These are phyloP conservation scores for Trididemnum clinides DNA, from an alignment of 23 tunicate species.

Conservation along the genomic window DNA sequence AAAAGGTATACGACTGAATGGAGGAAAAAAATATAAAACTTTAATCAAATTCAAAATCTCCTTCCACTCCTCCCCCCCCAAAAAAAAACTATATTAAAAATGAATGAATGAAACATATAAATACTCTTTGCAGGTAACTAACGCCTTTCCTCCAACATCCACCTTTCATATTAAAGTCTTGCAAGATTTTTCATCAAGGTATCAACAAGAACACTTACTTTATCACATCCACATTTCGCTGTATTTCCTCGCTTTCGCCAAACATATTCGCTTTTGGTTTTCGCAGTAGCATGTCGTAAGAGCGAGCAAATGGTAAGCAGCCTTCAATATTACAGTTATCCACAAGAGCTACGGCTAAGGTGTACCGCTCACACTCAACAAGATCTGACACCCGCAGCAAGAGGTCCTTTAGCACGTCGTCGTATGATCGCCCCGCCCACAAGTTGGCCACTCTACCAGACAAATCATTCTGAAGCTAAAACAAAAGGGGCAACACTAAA, in stretches of 20 bases:
- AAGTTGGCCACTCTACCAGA: slow-evolving; percentile 54
- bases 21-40: no score
- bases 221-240: slow-evolving; percentile 49
- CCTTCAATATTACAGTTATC: slow-evolving; percentile 97
- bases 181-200: no score
- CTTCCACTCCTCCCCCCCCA: no score
- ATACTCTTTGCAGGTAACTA: no score
- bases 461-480: slow-evolving; percentile 72
- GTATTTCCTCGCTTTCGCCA: slow-evolving; percentile 54
- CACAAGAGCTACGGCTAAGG: slow-evolving; percentile 75
- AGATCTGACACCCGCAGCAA: slow-evolving; percentile 62
- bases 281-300: slow-evolving; percentile 82
- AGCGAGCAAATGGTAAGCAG: slow-evolving; percentile 67
- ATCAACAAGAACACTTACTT: no score
- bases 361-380: slow-evolving; percentile 80
- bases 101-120: no score
- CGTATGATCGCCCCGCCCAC: slow-evolving; percentile 61
- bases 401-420: slow-evolving; percentile 67
- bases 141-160: no score
- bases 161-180: no score
- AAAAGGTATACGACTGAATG: no score
- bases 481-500: no score
- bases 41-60: no score
- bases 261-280: slow-evolving; percentile 55
- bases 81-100: no score